These are phyloP conservation scores for Alitta virens DNA, from an alignment of 2,888 invertebrate genomes.

Conservation along the genomic window DNA sequence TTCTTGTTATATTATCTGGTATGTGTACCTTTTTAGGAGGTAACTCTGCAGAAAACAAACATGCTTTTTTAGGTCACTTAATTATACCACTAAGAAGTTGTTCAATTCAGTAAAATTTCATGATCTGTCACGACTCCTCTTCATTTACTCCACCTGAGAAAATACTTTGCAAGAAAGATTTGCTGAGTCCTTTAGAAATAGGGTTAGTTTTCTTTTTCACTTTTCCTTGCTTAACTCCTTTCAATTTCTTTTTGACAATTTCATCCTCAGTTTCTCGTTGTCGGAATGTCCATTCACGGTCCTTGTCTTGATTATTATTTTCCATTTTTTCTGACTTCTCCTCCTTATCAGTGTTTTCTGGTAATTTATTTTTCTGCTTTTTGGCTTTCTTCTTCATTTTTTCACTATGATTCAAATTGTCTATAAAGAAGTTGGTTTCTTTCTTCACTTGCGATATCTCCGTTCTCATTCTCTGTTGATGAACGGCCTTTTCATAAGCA, in stretches of 20 bases:
- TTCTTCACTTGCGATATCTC: constrained; percentile 90
- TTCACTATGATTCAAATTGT: constrained; percentile 72
- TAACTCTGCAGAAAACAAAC: no score
- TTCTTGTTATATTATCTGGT: no score
- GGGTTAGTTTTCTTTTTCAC: neutral
- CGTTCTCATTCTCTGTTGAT: constrained; percentile 78
- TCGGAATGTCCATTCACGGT: constrained; percentile 29
- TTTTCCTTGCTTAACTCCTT: neutral
- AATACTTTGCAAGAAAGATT: constrained; percentile 37
- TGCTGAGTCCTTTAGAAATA: constrained; percentile 16
- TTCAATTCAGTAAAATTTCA: no score
- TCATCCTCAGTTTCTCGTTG: constrained; percentile 44
- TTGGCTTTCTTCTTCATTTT: constrained; percentile 59
- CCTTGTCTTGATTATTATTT: no score
- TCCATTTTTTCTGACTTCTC: constrained; percentile 2
- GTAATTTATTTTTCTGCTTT: constrained; percentile 24
- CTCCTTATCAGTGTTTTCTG: constrained; percentile 28
- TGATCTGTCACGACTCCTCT: no score
- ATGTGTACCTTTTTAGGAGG: no score
- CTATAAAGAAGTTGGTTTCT: constrained; percentile 82
- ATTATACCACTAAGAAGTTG: no score
- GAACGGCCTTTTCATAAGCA: constrained; percentile 86
- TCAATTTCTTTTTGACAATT: constrained; percentile 28
- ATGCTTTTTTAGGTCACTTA: no score
- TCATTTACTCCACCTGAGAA: constrained; percentile 33